A percentile compares a stretch with the other conserved stretches of the same genome.
Conservation (phyloP, 2,888 invertebrate species). For the Xylocampa areola region DNA sequence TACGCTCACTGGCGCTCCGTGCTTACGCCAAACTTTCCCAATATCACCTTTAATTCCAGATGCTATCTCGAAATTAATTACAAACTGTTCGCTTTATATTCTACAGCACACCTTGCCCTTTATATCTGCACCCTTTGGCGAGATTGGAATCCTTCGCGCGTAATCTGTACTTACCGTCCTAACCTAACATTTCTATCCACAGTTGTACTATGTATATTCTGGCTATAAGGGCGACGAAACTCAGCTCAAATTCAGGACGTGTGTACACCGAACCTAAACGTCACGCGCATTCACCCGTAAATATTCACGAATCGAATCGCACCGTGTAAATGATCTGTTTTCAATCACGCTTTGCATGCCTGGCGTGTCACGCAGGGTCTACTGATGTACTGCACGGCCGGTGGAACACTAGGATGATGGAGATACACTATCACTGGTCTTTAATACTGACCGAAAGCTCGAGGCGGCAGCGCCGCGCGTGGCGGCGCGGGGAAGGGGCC, state of each 20-base stretch:
- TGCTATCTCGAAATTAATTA: slow-evolving; percentile 59
- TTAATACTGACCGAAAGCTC: slow-evolving; percentile 75
- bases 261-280: slow-evolving; percentile 48
- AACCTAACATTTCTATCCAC: slow-evolving; percentile 52
- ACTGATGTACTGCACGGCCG: slow-evolving; percentile 24
- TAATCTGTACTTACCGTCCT: slow-evolving; percentile 33
- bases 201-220: slow-evolving; percentile 22
- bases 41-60: slow-evolving; percentile 57
- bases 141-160: slow-evolving; percentile 53
- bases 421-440: slow-evolving; percentile 28
- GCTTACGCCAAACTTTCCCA: slow-evolving; percentile 55
- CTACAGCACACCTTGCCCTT: slow-evolving; percentile 44
- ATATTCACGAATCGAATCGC: slow-evolving; percentile 52
- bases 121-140: slow-evolving; percentile 17
- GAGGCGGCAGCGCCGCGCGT: slow-evolving; percentile 63
- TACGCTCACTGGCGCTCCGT: slow-evolving; percentile 28
- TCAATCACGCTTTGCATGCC: slow-evolving; percentile 32
- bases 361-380: slow-evolving; percentile 25
- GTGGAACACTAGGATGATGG: slow-evolving; percentile 8
- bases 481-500: slow-evolving; percentile 59
- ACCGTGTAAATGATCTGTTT: slow-evolving; percentile 42
- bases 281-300: slow-evolving; percentile 57
- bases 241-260: slow-evolving; percentile 46
- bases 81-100: slow-evolving; percentile 59
- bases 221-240: slow-evolving; percentile 22